A percentile compares a stretch with the other conserved stretches of the same genome.
Conservation (phyloP, 2,797 vertebrate genomes). For the Acanthis flammea region DNA sequence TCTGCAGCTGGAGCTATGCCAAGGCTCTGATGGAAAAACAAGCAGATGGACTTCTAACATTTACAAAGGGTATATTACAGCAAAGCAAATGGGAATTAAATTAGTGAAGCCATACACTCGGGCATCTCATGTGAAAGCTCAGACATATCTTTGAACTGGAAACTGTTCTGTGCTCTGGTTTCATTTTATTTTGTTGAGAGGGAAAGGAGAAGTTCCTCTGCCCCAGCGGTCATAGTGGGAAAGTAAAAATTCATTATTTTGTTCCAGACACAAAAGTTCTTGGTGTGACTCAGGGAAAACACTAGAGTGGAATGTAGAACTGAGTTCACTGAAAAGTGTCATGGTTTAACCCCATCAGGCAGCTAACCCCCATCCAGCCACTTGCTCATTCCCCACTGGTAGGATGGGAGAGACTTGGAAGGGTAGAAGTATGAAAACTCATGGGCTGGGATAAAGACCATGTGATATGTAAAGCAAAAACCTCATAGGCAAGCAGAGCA, state of each 20-base stretch:
- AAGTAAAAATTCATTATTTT: background rate
- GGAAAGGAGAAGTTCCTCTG: background rate
- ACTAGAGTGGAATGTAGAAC: background rate
- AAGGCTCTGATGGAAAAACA: slow-evolving; percentile 28
- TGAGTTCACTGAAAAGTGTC: background rate
- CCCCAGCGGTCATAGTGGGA: background rate
- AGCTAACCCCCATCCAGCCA: fast-evolving
- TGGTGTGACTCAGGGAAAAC: background rate
- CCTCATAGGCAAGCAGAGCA: background rate
- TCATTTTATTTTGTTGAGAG: background rate
- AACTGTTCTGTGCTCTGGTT: background rate
- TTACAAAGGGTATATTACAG: slow-evolving; percentile 48
- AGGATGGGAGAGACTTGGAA: background rate
- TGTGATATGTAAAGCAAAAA: background rate
- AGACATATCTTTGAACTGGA: background rate
- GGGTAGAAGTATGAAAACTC: background rate
- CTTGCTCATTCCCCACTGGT: fast-evolving
- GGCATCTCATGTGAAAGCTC: slow-evolving; percentile 17
- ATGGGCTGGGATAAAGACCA: background rate
- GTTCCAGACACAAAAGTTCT: background rate
- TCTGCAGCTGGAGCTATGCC: slow-evolving; percentile 46
- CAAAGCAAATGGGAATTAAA: slow-evolving; percentile 55
- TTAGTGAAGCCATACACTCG: slow-evolving; percentile 17
- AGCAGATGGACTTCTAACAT: slow-evolving; percentile 68
- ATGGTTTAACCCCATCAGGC: background rate